A percentile compares a stretch with the other conserved stretches of the same genome.
Evolutionary conservation across 2,797 vertebrate species (phyloP).

Genomic region (Poeciliopsis presidionis): DNA sequence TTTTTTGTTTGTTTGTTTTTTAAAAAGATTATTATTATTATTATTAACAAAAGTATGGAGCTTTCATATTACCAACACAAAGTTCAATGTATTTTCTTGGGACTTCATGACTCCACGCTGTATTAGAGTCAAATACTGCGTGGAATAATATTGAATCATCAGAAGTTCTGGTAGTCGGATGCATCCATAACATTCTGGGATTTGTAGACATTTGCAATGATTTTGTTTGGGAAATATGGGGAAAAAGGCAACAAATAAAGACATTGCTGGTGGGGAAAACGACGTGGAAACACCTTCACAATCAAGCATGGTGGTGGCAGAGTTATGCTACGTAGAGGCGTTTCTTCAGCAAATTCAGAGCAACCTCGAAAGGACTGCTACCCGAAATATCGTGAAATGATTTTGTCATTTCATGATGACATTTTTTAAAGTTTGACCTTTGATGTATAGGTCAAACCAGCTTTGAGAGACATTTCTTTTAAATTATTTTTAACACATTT

Average conservation of each 20-base stretch:
- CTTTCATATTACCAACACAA: background rate
- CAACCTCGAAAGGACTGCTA: background rate
- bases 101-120: background rate
- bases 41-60: background rate
- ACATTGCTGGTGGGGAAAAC: background rate
- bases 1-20: background rate
- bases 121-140: background rate
- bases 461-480: too few species aligned
- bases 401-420: background rate
- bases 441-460: background rate
- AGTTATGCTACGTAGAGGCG: background rate
- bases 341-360: background rate
- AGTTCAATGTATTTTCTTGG: background rate
- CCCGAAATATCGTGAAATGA: background rate
- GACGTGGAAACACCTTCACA: background rate
- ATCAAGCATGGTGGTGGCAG: background rate
- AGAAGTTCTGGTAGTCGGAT: background rate
- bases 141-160: background rate
- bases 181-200: background rate
- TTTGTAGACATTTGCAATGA: background rate
- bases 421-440: background rate
- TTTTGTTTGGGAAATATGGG: background rate
- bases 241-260: background rate
- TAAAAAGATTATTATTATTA: background rate
- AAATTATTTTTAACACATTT: too few species aligned